These are phyloP conservation scores for Dolichoris vasculosae DNA, from an alignment of 1,140 invertebrate species.

Conservation along the genomic window DNA sequence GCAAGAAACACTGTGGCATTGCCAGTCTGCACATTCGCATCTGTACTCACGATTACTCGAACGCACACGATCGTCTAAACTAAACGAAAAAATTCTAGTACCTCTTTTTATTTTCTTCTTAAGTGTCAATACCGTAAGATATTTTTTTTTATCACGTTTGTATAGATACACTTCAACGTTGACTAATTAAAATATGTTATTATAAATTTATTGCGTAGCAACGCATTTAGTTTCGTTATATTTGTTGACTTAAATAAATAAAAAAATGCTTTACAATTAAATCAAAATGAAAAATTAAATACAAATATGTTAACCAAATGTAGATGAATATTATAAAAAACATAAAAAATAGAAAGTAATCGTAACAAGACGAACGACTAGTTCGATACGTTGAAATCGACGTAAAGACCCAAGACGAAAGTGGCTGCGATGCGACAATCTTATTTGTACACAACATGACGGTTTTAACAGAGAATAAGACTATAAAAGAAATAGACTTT, in stretches of 20 bases:
- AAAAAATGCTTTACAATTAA: no score
- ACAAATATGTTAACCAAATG: not conserved
- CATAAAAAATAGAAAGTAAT: not conserved
- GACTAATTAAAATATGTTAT: no score
- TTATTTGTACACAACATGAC: constrained; percentile 70
- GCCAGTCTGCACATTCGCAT: not conserved
- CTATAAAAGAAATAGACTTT: constrained; percentile 44
- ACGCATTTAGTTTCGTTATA: no score
- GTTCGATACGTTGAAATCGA: constrained; percentile 60
- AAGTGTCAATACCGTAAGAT: not conserved
- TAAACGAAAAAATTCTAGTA: not conserved
- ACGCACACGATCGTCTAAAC: not conserved
- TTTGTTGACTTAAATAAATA: no score
- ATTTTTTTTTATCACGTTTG: no score
- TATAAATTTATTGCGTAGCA: no score
- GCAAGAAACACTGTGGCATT: constrained; percentile 33
- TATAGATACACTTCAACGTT: no score
- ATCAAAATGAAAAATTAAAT: not conserved
- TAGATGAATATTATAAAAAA: not conserved
- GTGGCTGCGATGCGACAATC: constrained; percentile 66
- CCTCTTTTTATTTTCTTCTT: not conserved
- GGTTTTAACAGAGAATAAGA: constrained; percentile 60
- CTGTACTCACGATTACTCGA: not conserved
- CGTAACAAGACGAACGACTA: constrained; percentile 59
- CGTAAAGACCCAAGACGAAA: not conserved